Evolutionary conservation across 2,888 invertebrate species (phyloP), one percentile per base, ranked within the genome.

Genomic region (Acrobasis repandana): DNA sequence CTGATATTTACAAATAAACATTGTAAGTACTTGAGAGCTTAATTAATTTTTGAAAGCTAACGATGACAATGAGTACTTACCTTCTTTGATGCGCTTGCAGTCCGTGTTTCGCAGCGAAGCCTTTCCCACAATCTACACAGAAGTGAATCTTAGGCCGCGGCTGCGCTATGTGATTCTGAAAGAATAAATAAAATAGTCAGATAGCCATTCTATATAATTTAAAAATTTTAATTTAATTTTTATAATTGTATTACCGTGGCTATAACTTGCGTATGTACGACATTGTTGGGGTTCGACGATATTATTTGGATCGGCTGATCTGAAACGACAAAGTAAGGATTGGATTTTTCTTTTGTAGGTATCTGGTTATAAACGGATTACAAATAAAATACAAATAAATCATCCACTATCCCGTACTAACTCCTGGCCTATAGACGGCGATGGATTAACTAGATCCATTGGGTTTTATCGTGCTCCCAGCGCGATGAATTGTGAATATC

Each of bases 81-180:
- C 95, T 94, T 65, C 95, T 94, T 74, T 96, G 95, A 83, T 97
- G 97, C 73, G 96, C 96, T 63, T 96, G 93, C 6, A 97, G 84
- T 0, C 97, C 96, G 69, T 97, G 97, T 79, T 96, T 96, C 56
- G 96, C 96, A 1, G 96, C 96, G 71, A 97, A 97, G 5, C 96
- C 96, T 79, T 96, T 95, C 49, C 96, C 96, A 72, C 97, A 97
- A 73, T 96, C 96, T 33, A 94, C 94, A 76, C 97, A 97, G 68
- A 96, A 93, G 79, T 96, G 96, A 61, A 95, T 94, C 82, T 96
- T 96, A 28, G 95, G 95, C 74, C 96, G 91, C 0, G 90, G 89
- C 60, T 86, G 65, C 4, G 83, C 61, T 70, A 86, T 79, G 63
- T 90, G 89, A 75, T 91, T 90, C 88, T 86, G 76, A 43, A 77